Conservation (phyloP, 2,888 invertebrate species). For the Ellobium chinense region DNA sequence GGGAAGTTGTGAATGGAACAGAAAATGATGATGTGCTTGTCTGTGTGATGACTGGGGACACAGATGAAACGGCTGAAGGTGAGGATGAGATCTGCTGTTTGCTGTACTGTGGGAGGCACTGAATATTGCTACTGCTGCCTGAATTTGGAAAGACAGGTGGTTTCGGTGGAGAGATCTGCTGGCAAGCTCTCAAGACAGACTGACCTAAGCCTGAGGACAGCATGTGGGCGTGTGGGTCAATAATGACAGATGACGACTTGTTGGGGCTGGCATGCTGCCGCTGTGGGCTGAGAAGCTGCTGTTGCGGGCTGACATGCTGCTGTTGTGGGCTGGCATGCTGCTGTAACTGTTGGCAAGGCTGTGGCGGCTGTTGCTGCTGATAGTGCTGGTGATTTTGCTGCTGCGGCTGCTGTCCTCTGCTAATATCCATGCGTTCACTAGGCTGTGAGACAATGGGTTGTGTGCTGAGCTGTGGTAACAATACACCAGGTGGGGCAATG, state of each 20-base stretch:
- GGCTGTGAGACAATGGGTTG: constrained; percentile 9
- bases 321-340: constrained; percentile 2
- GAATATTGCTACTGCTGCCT: neutral
- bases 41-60: neutral
- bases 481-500: constrained; percentile 18
- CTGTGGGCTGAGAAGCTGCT: constrained; percentile 1
- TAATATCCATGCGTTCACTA: constrained; percentile 12
- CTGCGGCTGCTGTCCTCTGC: constrained; percentile 9
- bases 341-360: too few relatives aligned
- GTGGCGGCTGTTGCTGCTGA: constrained; percentile 3
- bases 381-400: neutral
- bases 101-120: neutral
- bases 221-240: constrained; percentile 36
- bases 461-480: constrained; percentile 23
- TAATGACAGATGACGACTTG: constrained; percentile 19
- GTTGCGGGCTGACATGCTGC: neutral
- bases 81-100: neutral
- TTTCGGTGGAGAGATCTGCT: constrained; percentile 4
- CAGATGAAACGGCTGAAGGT: neutral
- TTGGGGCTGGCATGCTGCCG: neutral
- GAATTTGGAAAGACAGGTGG: neutral
- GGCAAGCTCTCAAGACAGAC: constrained; percentile 3
- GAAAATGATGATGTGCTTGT: constrained; percentile 3
- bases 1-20: neutral
- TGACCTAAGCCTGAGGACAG: constrained; percentile 22